These are phyloP conservation scores for Nycticorax nycticorax DNA, from an alignment of 2,113 vertebrate genomes.

Conservation along the genomic window DNA sequence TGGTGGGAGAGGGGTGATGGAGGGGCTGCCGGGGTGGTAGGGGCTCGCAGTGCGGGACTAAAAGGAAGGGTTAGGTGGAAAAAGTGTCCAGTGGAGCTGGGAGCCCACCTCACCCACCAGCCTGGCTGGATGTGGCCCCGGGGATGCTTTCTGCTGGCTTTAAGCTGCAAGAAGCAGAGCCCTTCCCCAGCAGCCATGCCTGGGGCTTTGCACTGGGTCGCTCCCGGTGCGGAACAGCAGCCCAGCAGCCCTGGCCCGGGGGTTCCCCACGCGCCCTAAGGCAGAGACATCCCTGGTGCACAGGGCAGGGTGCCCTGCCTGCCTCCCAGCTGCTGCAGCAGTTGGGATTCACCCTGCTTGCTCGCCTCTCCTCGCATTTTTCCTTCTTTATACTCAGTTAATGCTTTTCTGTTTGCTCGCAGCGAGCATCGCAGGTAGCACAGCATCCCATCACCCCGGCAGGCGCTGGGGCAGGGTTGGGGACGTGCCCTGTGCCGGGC, in stretches of 20 bases:
- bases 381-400: neutral
- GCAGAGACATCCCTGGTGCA: neutral
- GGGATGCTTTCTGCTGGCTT: neutral
- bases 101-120: neutral
- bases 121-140: neutral
- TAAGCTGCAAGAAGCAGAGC: neutral
- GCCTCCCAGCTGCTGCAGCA: neutral
- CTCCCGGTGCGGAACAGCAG: neutral
- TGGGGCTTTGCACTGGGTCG: neutral
- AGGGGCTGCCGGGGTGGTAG: neutral
- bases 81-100: neutral
- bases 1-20: neutral
- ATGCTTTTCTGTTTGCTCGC: neutral
- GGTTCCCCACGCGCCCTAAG: rapidly evolving
- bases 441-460: rapidly evolving
- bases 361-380: neutral
- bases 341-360: neutral
- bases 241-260: neutral
- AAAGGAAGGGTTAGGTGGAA: neutral
- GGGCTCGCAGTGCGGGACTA: neutral
- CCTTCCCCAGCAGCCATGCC: neutral
- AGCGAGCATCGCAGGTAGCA: neutral
- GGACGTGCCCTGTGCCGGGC: neutral
- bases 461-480: neutral
- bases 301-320: neutral